Percentiles rank a stretch among this genome's conserved stretches.
Conservation (phyloP, 2,797 vertebrate species). For the Takifugu ocellatus region DNA sequence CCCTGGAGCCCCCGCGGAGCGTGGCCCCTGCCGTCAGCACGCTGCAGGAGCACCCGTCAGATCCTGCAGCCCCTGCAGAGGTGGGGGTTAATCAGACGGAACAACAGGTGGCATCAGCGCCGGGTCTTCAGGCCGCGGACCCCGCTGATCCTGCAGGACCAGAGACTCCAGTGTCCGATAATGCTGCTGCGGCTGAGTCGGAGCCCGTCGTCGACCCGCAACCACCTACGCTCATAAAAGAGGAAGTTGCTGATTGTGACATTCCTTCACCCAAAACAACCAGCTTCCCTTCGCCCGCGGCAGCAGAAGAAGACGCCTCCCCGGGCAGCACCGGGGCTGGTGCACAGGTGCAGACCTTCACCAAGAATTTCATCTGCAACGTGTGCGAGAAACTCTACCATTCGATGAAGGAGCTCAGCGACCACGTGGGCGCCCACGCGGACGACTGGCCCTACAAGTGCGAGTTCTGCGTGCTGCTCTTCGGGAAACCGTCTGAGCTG, state of each 20-base stretch:
- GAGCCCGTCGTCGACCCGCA: conserved; percentile 27
- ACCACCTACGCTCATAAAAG: conserved; percentile 39
- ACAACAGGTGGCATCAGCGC: conserved; percentile 55
- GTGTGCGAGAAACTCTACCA: conserved; percentile 91
- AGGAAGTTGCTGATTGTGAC: conserved; percentile 33
- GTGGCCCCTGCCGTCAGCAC: conserved; percentile 54
- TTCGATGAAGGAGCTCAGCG: conserved; percentile 94
- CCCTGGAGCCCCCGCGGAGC: conserved; percentile 68
- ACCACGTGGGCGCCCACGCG: conserved; percentile 88
- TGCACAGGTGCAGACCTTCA: conserved; percentile 76
- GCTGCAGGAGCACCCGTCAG: conserved; percentile 54
- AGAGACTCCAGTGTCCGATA: conserved; percentile 44
- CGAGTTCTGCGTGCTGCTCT: conserved; percentile 97
- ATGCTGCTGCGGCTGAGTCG: conserved; percentile 22
- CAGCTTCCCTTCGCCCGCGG: conserved; percentile 44
- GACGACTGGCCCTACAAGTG: conserved; percentile 98
- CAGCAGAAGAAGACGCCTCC: conserved; percentile 38
- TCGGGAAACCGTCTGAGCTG: conserved; percentile 82
- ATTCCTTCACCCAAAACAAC: conserved; percentile 23
- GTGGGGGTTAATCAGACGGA: conserved; percentile 64
- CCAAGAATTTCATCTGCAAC: conserved; percentile 93
- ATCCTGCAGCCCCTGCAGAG: conserved; percentile 51
- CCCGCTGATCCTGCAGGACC: conserved; percentile 51
- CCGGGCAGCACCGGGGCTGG: conserved; percentile 29
- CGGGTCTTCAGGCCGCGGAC: conserved; percentile 48